These are phyloP conservation scores for Vanessa tameamea DNA, from an alignment of 1,140 invertebrate genomes.

Conservation along the genomic window DNA sequence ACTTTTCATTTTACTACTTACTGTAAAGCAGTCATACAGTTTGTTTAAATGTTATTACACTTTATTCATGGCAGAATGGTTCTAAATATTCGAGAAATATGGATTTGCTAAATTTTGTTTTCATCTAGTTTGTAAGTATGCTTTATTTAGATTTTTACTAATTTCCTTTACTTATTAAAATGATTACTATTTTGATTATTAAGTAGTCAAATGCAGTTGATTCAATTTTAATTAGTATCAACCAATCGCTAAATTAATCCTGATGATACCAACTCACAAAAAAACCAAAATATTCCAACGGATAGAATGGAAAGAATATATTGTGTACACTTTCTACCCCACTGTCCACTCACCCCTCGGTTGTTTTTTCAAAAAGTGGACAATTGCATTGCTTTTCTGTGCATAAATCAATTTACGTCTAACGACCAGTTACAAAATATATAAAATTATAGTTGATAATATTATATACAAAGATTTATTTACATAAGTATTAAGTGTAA, in stretches of 20 bases:
- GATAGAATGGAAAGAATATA: conserved; percentile 14
- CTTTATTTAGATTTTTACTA: no score
- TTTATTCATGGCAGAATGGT: no score
- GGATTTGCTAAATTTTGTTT: no score
- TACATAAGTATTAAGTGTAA: not conserved
- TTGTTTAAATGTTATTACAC: no score
- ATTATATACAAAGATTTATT: conserved; percentile 11
- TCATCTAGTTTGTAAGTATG: no score
- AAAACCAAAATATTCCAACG: not conserved
- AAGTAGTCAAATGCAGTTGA: no score
- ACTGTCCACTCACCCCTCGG: conserved; percentile 45
- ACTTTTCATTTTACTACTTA: no score
- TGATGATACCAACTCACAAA: not conserved
- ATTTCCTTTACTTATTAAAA: no score
- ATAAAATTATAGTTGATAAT: conserved; percentile 43
- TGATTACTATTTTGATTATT: no score
- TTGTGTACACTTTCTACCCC: conserved; percentile 16
- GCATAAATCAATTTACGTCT: conserved; percentile 66
- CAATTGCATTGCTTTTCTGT: conserved; percentile 67
- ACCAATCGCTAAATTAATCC: not conserved
- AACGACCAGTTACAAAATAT: conserved; percentile 46
- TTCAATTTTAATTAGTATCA: no score
- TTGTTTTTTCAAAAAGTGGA: conserved; percentile 63
- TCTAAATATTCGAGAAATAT: no score
- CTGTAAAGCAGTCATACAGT: no score